Evolutionary conservation across 2,888 invertebrate genomes (phyloP), one percentile per base, ranked within the genome.

Genomic region (Drosophila monieri): DNA sequence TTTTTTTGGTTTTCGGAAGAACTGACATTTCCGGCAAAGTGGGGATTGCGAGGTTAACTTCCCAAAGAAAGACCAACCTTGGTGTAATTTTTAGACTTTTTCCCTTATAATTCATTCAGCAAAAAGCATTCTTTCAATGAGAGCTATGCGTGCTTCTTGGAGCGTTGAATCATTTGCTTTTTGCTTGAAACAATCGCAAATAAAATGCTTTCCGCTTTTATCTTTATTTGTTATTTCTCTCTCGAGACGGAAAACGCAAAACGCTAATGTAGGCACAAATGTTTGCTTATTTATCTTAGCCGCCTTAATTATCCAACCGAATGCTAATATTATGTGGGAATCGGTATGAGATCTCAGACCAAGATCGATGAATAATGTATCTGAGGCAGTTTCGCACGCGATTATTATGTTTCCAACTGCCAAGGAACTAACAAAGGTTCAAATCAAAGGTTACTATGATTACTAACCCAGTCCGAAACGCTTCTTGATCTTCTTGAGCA

Each of bases 391-490:
- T 81, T 85, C 83, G 69, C 81, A 81, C 83, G 80, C 58, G 65
- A 39, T 69, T 67, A 78, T 75, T 70, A 56, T 3, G 32, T 8
- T 35, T 44, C 15, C 23, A 14, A 9, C 10, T 15, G 10, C 6
- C 9, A n/a, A 5, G 12, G 21, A 37, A 21, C 10, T 18, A 18
- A 18, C 18, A n/a, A n/a, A n/a, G n/a, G n/a, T n/a, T n/a, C n/a
- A n/a, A n/a, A n/a, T n/a, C n/a, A n/a, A n/a, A n/a, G n/a, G n/a
- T n/a, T n/a, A n/a, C n/a, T n/a, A n/a, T n/a, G n/a, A 9, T 9
- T 89, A 93, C 96, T 94, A 92, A 97, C 97, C 96, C 91, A 97
- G 92, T 87, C 97, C 97, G 91, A 97, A 97, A 89, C 96, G 96
- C 89, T 95, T 95, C 92, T 97, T 97, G 88, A 97, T 95, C 91